Evolutionary conservation across 1,140 invertebrate species (phyloP), one percentile per base, ranked within the genome.

Genomic region (Ruditapes philippinarum): DNA sequence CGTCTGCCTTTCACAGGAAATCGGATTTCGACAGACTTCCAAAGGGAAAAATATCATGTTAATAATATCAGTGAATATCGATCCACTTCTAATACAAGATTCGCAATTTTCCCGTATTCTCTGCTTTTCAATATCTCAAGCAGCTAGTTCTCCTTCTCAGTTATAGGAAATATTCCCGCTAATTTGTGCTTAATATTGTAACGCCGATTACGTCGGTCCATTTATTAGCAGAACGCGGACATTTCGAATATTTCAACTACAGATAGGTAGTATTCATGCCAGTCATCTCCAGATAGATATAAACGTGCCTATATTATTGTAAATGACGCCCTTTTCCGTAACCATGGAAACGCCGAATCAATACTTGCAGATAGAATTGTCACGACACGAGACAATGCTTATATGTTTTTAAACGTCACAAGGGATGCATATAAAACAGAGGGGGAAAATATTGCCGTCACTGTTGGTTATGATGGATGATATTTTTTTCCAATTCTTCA

Each of bases 241-340:
- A 70, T 25, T 31, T 28, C 25, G 9, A 38, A 19, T 28, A 65
- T n/a, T 36, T 36, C 31, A 9, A 7, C 25, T 33, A 28, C 65
- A 38, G 65, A 70, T 22, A 11, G 4, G 14, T 36, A 5, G 11
- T 36, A 38, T 70, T 38, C 38, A 70, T 40, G 14, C 31, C 25
- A 40, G 25, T 74, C 28, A 25, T 68, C 36, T 33, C 17, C 17
- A 57, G 51, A 36, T 76, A 76, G 45, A 49, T 36, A 51, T 25
- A 78, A 51, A 17, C 45, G 42, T 78, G 42, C 49, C 74, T 51
- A 31, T 57, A 78, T 78, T 51, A 78, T 78, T 78, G 45, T 78
- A 78, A 78, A 78, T 78, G 74, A 31, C 74, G 74, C 74, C 74
- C n/a, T 51, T 78, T 78, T 36, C n/a, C 25, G 74, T 78, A 57